A percentile compares a stretch with the other conserved stretches of the same genome.
Evolutionary conservation across 2,888 invertebrate genomes (phyloP).

Genomic region (Cheilosia impressa): DNA sequence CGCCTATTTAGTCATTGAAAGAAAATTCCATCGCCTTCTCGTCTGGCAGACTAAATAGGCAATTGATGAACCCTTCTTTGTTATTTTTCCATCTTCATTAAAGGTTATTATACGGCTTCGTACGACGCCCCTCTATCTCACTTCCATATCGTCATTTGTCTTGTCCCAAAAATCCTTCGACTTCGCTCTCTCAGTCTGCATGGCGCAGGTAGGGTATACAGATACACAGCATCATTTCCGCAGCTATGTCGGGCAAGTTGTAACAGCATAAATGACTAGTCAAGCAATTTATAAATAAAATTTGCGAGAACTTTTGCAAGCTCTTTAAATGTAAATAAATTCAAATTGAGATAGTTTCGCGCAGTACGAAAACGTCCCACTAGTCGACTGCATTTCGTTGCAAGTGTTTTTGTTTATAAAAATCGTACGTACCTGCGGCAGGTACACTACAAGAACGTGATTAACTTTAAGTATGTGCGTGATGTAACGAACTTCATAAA

Average conservation of each 20-base stretch:
- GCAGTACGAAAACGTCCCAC: slow-evolving; percentile 45
- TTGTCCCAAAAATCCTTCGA: neutral
- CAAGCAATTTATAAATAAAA: slow-evolving; percentile 60
- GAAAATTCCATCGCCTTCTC: too few species aligned
- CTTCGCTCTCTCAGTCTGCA: slow-evolving; percentile 52
- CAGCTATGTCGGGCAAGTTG: slow-evolving; percentile 21
- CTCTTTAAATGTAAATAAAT: slow-evolving; percentile 46
- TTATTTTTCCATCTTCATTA: too few species aligned
- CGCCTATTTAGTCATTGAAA: too few species aligned
- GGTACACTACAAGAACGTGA: neutral
- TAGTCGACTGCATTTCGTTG: slow-evolving; percentile 47
- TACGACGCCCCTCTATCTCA: neutral
- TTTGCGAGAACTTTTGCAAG: slow-evolving; percentile 64
- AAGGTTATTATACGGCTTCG: neutral
- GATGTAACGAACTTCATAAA: neutral
- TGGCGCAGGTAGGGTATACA: slow-evolving; percentile 20
- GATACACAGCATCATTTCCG: slow-evolving; percentile 22
- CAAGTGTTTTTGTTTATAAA: slow-evolving; percentile 16
- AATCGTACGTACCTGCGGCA: neutral
- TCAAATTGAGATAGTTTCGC: slow-evolving; percentile 53
- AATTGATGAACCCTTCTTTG: too few species aligned
- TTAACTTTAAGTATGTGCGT: slow-evolving; percentile 12
- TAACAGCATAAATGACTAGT: slow-evolving; percentile 20
- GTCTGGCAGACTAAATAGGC: too few species aligned
- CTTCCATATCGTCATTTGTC: neutral